A percentile compares a stretch with the other conserved stretches of the same genome.
Evolutionary conservation across 2,888 invertebrate genomes (phyloP).

Genomic region (Icerya purchasi): DNA sequence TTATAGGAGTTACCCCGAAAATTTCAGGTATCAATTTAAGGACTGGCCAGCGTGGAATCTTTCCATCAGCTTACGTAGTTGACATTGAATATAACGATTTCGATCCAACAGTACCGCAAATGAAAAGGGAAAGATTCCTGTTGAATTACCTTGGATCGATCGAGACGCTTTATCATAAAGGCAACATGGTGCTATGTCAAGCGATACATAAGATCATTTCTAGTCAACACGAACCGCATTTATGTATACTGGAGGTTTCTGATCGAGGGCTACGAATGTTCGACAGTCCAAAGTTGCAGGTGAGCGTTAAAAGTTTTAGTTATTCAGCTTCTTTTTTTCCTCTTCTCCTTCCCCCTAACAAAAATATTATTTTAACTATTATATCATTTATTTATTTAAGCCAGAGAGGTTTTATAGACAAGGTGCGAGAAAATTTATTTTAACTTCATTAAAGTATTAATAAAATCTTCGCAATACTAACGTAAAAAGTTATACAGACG

Average conservation of each 20-base stretch:
- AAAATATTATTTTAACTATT: no score
- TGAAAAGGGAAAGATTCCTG: constrained; percentile 66
- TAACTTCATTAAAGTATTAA: no score
- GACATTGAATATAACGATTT: constrained; percentile 94
- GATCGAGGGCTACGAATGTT: constrained; percentile 92
- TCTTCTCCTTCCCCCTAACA: no score
- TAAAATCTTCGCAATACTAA: no score
- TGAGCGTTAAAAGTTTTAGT: no score
- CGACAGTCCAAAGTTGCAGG: constrained; percentile 51
- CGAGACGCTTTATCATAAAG: constrained; percentile 87
- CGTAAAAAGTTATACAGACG: no score
- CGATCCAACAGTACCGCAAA: constrained; percentile 64
- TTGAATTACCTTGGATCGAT: constrained; percentile 90
- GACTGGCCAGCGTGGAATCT: constrained; percentile 81
- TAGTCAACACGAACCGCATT: constrained; percentile 31
- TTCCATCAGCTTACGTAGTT: constrained; percentile 90
- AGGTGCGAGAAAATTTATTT: no score
- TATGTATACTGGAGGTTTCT: constrained; percentile 81
- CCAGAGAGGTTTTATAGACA: no score
- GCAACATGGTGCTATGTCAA: constrained; percentile 84
- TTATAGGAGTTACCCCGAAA: no score
- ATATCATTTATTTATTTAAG: no score
- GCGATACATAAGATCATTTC: constrained; percentile 59
- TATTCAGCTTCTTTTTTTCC: constrained; percentile 1
- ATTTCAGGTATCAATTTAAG: constrained; percentile 75